These are phyloP conservation scores for Selene dorsalis DNA, from an alignment of 2,797 vertebrate genomes.

Conservation along the genomic window DNA sequence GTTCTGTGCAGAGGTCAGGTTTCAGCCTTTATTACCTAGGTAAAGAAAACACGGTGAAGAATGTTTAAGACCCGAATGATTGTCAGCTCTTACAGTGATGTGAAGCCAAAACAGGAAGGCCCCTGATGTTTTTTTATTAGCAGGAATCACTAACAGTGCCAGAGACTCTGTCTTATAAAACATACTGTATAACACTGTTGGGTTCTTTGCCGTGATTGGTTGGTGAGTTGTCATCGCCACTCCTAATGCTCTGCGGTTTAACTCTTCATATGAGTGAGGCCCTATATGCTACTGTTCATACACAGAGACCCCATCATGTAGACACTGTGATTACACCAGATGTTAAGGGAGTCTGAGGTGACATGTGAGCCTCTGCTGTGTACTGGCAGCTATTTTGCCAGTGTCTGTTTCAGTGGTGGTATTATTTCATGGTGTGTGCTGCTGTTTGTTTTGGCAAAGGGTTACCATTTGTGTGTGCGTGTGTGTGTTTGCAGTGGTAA, in stretches of 20 bases:
- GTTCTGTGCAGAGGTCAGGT: constrained; percentile 61
- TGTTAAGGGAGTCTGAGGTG: constrained; percentile 8
- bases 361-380: constrained; percentile 20
- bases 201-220: constrained; percentile 54
- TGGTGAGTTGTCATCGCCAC: constrained; percentile 50
- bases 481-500: no score
- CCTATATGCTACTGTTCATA: constrained; percentile 45
- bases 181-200: constrained; percentile 42
- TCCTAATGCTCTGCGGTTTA: constrained; percentile 51
- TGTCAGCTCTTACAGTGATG: constrained; percentile 58
- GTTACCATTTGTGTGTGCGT: not conserved
- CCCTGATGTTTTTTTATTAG: constrained; percentile 75
- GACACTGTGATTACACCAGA: constrained; percentile 9
- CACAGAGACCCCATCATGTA: constrained; percentile 26
- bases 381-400: constrained; percentile 17
- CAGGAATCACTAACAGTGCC: constrained; percentile 73
- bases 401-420: constrained; percentile 2
- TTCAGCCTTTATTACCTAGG: constrained; percentile 72
- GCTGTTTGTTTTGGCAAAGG: constrained; percentile 48
- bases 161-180: constrained; percentile 66
- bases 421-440: constrained; percentile 18
- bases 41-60: constrained; percentile 78
- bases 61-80: constrained; percentile 71
- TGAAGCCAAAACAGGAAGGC: constrained; percentile 81
- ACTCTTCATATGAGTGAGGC: constrained; percentile 27